Percentiles rank a stretch among this genome's conserved stretches.
Evolutionary conservation across 2,113 vertebrate genomes (phyloP).

Genomic region (Ophthalmolycus amberensis): DNA sequence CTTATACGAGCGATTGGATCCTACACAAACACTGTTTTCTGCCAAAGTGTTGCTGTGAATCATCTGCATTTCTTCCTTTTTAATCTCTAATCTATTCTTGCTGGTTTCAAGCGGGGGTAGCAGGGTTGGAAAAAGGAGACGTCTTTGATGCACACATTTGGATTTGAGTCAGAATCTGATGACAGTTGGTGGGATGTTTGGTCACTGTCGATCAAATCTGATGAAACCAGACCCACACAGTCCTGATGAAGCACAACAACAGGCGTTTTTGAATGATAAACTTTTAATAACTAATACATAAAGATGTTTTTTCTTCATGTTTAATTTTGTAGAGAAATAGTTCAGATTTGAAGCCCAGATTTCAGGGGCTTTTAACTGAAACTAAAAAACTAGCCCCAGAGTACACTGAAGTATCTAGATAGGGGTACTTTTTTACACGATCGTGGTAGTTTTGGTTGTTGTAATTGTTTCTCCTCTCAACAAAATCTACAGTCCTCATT

Average conservation of each 20-base stretch:
- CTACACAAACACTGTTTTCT: background rate
- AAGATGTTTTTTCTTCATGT: background rate
- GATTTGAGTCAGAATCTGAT: constrained; percentile 1
- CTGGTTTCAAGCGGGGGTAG: background rate
- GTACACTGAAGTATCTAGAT: no score
- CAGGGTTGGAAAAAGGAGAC: background rate
- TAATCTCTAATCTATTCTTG: no score
- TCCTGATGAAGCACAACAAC: background rate
- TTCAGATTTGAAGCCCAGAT: background rate
- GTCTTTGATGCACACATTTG: background rate
- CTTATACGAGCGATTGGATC: background rate
- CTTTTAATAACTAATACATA: background rate
- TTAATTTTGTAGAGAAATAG: background rate
- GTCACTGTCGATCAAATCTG: background rate
- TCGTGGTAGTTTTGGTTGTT: no score
- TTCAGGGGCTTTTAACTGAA: no score
- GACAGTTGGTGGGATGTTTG: background rate
- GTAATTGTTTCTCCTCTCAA: no score
- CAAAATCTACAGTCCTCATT: no score
- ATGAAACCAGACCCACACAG: background rate
- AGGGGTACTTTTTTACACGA: no score
- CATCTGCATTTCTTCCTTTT: no score
- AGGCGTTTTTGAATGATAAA: background rate
- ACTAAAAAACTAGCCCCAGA: no score
- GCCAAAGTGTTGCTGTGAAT: background rate